Percentiles rank a stretch among this genome's conserved stretches.
phyloP scores from a whole-genome alignment of 1,140 invertebrate genomes.

The Drosophila lacteicornis region DNA sequence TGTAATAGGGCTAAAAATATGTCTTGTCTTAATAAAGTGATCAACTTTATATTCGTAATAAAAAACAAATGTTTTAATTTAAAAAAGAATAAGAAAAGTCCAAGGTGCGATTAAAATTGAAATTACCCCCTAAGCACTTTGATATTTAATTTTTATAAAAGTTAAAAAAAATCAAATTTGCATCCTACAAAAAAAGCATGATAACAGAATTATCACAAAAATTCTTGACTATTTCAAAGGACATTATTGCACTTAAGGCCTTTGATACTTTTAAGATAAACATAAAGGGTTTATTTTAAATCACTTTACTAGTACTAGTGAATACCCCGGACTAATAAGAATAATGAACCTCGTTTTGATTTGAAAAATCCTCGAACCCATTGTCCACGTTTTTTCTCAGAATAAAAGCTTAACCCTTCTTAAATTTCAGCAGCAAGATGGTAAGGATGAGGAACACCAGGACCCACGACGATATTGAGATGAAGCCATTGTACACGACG shows the following conservation, averaged over 20 bases:
- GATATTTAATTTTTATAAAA: not conserved
- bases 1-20: not conserved
- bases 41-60: not conserved
- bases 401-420: conserved; percentile 88
- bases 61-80: not conserved
- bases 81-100: not conserved
- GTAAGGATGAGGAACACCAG: conserved; percentile 92
- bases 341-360: not conserved
- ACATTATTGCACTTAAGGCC: not conserved
- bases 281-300: not conserved
- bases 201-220: conserved; percentile 8
- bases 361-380: not conserved
- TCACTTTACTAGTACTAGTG: not conserved
- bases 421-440: conserved; percentile 92
- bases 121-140: not conserved
- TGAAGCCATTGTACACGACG: conserved; percentile 94
- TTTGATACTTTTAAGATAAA: not conserved
- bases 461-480: conserved; percentile 94
- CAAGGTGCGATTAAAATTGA: not conserved
- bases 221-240: conserved; percentile 9
- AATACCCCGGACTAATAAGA: not conserved
- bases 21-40: not conserved
- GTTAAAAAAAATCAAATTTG: too few relatives aligned
- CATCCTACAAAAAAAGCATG: not conserved
- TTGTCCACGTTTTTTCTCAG: not conserved